A percentile compares a stretch with the other conserved stretches of the same genome.
Conservation (phyloP, 2,888 invertebrate species). For the Pediacus dermestoides region DNA sequence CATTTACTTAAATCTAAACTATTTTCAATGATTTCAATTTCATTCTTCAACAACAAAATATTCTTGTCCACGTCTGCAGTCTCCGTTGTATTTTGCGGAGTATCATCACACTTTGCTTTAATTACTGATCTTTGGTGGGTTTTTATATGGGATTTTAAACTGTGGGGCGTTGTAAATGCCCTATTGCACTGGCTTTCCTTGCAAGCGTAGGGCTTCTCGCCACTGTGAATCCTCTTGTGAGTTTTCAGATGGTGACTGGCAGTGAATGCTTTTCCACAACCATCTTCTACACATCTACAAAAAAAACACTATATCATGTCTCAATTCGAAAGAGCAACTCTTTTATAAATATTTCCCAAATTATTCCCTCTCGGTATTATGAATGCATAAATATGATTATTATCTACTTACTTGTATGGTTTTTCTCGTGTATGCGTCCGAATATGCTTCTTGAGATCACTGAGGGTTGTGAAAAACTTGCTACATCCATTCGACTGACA, state of each 20-base stretch:
- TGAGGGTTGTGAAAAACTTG: conserved; percentile 90
- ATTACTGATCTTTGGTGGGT: too few species aligned
- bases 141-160: conserved; percentile 73
- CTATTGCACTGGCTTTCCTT: conserved; percentile 62
- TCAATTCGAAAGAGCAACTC: background rate
- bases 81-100: too few species aligned
- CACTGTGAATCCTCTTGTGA: conserved; percentile 76
- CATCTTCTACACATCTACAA: conserved; percentile 71
- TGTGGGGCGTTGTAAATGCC: conserved; percentile 82
- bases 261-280: conserved; percentile 89
- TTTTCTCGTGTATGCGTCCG: conserved; percentile 90
- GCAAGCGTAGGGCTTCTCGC: conserved; percentile 77
- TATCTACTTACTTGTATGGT: conserved; percentile 75
- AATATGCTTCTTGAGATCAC: conserved; percentile 91
- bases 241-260: conserved; percentile 93
- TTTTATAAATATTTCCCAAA: background rate
- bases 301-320: conserved; percentile 20
- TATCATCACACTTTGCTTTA: too few species aligned
- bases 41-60: too few species aligned
- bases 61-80: too few species aligned
- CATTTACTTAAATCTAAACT: conserved; percentile 5
- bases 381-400: background rate
- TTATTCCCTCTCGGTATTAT: background rate
- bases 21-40: too few species aligned
- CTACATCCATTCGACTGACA: conserved; percentile 78